Evolutionary conservation across 2,888 invertebrate species (phyloP).

Genomic region (Epinotia bilunana): DNA sequence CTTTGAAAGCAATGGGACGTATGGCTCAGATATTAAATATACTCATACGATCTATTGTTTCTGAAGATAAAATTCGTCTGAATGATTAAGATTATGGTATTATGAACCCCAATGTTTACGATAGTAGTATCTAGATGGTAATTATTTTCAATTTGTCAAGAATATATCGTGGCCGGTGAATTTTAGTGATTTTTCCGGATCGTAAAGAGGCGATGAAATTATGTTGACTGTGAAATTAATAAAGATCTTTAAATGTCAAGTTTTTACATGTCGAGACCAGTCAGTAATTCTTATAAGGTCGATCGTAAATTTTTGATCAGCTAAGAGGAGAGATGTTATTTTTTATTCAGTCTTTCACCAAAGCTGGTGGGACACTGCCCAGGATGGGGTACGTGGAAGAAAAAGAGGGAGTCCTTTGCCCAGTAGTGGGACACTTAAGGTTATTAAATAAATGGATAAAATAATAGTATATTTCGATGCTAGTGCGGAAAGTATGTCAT

Average conservation of each 20-base stretch:
- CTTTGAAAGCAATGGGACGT: neutral
- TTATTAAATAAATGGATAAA: too few species aligned
- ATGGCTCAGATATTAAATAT: neutral
- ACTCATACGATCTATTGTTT: neutral
- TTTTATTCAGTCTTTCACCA: too few species aligned
- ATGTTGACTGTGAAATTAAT: slow-evolving; percentile 25
- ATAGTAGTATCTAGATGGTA: neutral
- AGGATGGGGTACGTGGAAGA: too few species aligned
- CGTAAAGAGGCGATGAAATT: slow-evolving; percentile 27
- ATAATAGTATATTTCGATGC: too few species aligned
- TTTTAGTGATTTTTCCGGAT: slow-evolving; percentile 14
- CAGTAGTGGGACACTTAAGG: too few species aligned
- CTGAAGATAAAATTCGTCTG: neutral
- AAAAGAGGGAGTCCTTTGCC: too few species aligned
- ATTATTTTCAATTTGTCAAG: slow-evolving; percentile 21
- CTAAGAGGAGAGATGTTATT: neutral
- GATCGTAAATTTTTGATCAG: neutral
- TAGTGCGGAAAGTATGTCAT: too few species aligned
- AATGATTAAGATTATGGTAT: slow-evolving; percentile 11
- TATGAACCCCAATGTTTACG: neutral
- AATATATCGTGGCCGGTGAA: slow-evolving; percentile 1
- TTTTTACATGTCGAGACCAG: neutral
- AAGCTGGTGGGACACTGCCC: too few species aligned
- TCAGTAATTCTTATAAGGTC: neutral
- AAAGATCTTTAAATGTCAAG: slow-evolving; percentile 31